These are phyloP conservation scores for Huso huso DNA, from an alignment of 2,797 vertebrate species.

Conservation along the genomic window DNA sequence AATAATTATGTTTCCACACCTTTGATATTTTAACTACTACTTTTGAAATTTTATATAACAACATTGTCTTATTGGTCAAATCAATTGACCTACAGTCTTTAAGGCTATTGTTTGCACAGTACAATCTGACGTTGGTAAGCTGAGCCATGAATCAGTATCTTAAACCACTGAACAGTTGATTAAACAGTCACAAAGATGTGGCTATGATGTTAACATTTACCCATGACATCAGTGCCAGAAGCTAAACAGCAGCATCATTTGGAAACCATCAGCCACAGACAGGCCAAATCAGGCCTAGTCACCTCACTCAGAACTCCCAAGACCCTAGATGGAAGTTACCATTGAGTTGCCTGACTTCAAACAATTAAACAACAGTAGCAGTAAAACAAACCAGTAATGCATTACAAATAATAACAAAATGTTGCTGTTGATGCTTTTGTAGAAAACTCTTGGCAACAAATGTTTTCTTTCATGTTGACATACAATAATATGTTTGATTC, in stretches of 20 bases:
- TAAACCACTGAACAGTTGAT: neutral
- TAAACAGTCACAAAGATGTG: neutral
- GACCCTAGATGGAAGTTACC: neutral
- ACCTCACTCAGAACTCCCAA: neutral
- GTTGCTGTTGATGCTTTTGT: neutral
- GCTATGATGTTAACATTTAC: neutral
- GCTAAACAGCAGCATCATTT: constrained; percentile 4
- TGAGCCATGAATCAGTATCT: constrained; percentile 1
- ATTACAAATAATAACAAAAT: neutral
- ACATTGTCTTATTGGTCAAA: neutral
- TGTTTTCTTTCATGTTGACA: too few species aligned
- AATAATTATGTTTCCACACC: too few species aligned
- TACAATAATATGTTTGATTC: too few species aligned
- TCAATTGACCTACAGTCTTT: neutral
- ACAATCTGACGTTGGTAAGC: neutral
- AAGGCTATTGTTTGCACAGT: neutral
- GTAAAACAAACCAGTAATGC: neutral
- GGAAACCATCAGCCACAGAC: constrained; percentile 1
- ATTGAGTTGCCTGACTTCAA: constrained; percentile 1
- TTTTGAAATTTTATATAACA: neutral
- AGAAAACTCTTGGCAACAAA: neutral
- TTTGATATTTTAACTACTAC: neutral
- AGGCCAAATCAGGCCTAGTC: neutral
- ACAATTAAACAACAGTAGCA: constrained; percentile 4
- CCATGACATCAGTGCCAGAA: neutral